Base-by-base conservation (phyloP, 1,140 invertebrate species). In the Babylonia areolata region DNA sequence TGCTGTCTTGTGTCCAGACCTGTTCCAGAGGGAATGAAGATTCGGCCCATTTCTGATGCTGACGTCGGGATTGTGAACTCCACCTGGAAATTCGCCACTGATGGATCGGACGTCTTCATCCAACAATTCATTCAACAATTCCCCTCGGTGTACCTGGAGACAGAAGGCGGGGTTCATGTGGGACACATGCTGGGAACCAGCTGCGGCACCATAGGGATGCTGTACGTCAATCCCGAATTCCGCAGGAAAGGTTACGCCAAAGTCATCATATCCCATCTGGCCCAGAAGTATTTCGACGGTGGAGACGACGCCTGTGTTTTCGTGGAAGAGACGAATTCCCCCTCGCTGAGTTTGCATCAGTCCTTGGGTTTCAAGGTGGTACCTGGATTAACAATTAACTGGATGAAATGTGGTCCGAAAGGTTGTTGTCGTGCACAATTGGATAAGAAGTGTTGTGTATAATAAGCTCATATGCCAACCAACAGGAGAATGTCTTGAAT, bases 191-290 rank as follows among this genome's bases (percentile, higher is more conserved):
- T 84, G 20, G 83, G 73, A 1, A 3, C 28, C 2, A 75, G 31
- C 40, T 28, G 28, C 23, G 71, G 69, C 39, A 33, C 37, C 83
- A 84, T 84, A 71, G 83, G 71, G 15, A 42, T 84, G 69, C 69
- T 84, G 51, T 84, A 84, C 39, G 33, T 84, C 12, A 39, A 84
- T 33, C 71, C 69, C 20, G 71, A 75, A 12, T 84, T 84, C 46
- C 69, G 83, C n/a, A 33, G 83, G 31, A 39, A 77, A 77, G 83
- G 83, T 35, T 84, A 73, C 17, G 73, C 71, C 51, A 84, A 84
- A 33, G 69, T 84, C n/a, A 46, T 84, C 39, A 40, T 84, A 5
- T 42, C 83, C 23, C 69, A 84, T 28, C 71, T 84, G 73, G 40
- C 83, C 28, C 39, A 75, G 40, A 64, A 64, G 20, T 82, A 82